phyloP scores from a whole-genome alignment of 2,888 invertebrate species.

The Dichetophora obliterata region DNA sequence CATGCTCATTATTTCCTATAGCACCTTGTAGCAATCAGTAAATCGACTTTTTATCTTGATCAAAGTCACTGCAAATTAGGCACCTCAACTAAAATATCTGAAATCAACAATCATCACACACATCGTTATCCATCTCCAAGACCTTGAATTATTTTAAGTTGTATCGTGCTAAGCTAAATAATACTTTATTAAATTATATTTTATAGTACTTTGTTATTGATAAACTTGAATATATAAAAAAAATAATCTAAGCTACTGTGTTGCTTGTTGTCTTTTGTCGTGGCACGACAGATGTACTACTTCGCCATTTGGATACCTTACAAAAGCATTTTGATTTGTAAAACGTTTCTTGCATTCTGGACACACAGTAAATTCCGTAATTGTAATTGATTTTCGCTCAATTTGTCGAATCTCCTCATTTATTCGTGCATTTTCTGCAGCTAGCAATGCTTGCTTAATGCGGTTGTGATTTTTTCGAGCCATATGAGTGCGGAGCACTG shows the following conservation, averaged over 20 bases:
- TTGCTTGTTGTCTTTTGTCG: constrained; percentile 60
- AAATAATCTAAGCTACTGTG: neutral
- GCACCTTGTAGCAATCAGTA: too few species aligned
- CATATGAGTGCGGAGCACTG: constrained; percentile 81
- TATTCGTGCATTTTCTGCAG: constrained; percentile 88
- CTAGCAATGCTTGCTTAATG: constrained; percentile 84
- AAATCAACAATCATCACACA: too few species aligned
- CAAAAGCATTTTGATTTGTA: constrained; percentile 93
- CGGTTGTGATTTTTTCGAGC: constrained; percentile 81
- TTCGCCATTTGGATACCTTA: constrained; percentile 90
- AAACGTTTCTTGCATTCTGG: constrained; percentile 94
- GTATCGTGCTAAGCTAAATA: too few species aligned
- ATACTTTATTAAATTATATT: too few species aligned
- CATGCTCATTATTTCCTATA: too few species aligned
- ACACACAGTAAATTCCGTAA: constrained; percentile 91
- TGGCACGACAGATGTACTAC: constrained; percentile 94
- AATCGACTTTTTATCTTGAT: too few species aligned
- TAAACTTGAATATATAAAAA: neutral
- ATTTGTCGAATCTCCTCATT: constrained; percentile 83
- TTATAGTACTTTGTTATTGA: too few species aligned
- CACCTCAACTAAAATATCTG: too few species aligned
- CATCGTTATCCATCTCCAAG: too few species aligned
- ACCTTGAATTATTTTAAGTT: too few species aligned
- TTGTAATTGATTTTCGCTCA: constrained; percentile 85
- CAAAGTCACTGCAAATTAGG: too few species aligned